A percentile compares a stretch with the other conserved stretches of the same genome.
phyloP scores from a whole-genome alignment of 2,113 vertebrate species.

The Stictonetta naevosa region DNA sequence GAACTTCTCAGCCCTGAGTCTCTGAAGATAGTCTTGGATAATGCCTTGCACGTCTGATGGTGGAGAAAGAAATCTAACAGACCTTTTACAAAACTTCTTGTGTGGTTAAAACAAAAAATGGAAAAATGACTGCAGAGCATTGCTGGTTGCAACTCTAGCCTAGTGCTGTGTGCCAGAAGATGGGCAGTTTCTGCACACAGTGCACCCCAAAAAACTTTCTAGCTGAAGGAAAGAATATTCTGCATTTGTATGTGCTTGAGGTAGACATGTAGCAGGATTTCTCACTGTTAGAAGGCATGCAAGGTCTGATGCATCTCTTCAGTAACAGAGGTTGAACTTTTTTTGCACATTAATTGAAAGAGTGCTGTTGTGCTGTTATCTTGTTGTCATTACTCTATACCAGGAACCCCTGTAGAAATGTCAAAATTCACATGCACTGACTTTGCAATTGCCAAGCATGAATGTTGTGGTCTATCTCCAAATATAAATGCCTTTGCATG shows the following conservation, averaged over 20 bases:
- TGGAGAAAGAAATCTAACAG: background rate
- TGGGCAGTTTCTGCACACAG: background rate
- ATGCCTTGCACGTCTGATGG: background rate
- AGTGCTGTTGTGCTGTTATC: background rate
- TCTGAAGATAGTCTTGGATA: conserved; percentile 12
- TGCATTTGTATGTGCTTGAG: background rate
- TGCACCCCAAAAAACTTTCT: background rate
- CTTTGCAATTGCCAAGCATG: background rate
- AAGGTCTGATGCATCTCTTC: background rate
- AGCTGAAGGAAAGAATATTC: background rate
- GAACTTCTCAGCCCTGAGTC: background rate
- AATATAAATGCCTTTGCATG: background rate
- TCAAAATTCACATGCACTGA: background rate
- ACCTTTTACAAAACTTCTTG: background rate
- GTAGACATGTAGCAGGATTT: background rate
- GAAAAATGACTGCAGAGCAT: background rate
- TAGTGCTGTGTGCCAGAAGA: rapidly evolving
- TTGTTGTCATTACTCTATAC: background rate
- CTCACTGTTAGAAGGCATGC: background rate
- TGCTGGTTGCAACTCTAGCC: background rate
- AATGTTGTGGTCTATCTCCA: background rate
- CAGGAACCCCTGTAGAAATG: background rate
- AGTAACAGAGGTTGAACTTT: background rate
- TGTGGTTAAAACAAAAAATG: background rate
- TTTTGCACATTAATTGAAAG: background rate